Conservation (phyloP, 2,113 vertebrate species). For the human (Homo sapiens) region DNA sequence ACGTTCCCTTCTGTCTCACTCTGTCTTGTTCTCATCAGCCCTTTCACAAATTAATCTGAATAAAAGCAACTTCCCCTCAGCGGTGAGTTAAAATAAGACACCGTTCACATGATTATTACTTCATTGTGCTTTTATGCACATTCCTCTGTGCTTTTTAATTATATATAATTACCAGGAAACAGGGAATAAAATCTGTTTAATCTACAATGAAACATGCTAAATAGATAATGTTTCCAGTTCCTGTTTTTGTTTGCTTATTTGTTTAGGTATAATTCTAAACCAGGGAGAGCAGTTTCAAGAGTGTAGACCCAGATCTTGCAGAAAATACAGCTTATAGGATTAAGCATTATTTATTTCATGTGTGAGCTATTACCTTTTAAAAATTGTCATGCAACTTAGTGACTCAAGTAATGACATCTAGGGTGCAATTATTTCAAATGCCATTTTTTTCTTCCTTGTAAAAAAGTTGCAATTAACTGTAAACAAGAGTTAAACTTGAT, state of each 20-base stretch:
- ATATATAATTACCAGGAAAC: constrained; percentile 82
- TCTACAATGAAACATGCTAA: constrained; percentile 82
- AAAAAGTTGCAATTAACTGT: constrained; percentile 60
- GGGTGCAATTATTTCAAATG: constrained; percentile 67
- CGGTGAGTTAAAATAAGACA: constrained; percentile 71
- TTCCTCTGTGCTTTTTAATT: constrained; percentile 79
- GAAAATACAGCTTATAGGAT: not conserved
- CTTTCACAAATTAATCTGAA: constrained; percentile 81
- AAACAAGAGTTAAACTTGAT: constrained; percentile 61
- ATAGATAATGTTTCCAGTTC: constrained; percentile 77
- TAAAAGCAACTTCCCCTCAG: constrained; percentile 78
- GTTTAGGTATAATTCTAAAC: constrained; percentile 56
- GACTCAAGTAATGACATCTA: constrained; percentile 56
- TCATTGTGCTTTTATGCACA: constrained; percentile 74
- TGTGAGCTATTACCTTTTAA: constrained; percentile 56
- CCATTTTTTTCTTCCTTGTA: constrained; percentile 38
- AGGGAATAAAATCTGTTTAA: constrained; percentile 81
- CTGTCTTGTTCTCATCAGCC: constrained; percentile 76
- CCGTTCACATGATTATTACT: constrained; percentile 57
- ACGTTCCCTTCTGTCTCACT: constrained; percentile 72
- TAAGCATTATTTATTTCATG: constrained; percentile 67
- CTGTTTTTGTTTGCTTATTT: constrained; percentile 59
- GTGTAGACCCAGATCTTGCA: not conserved
- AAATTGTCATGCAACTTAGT: constrained; percentile 61
- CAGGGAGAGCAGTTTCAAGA: not conserved